Conservation (phyloP, 2,888 invertebrate species). For the Laothoe populi region DNA sequence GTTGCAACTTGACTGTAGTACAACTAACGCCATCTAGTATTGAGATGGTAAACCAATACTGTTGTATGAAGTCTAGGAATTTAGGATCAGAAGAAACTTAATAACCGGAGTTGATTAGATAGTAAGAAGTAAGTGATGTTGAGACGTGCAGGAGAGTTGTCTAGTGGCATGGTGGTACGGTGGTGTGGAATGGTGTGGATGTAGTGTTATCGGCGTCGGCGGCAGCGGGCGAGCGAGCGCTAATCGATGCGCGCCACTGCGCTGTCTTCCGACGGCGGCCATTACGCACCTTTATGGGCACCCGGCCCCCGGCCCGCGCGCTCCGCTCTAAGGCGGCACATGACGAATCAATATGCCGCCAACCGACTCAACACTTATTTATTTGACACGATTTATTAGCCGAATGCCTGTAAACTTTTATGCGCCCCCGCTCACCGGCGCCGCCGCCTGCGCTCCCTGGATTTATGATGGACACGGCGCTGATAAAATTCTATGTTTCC, state of each 20-base stretch:
- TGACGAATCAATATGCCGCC: constrained; percentile 85
- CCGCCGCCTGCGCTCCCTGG: constrained; percentile 45
- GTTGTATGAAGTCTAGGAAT: constrained; percentile 1
- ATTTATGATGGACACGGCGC: constrained; percentile 78
- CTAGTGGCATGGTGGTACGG: not conserved
- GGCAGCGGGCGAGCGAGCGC: constrained; percentile 57
- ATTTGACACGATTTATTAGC: constrained; percentile 85
- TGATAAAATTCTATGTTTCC: constrained; percentile 79
- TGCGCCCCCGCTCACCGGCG: constrained; percentile 67
- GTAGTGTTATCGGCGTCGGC: constrained; percentile 27
- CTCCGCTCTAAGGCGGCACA: constrained; percentile 80
- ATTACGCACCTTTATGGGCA: constrained; percentile 91
- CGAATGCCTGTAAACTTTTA: constrained; percentile 83
- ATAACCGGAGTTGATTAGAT: not conserved
- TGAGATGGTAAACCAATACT: constrained; percentile 28
- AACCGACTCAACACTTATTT: constrained; percentile 85
- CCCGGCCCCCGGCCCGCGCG: constrained; percentile 63
- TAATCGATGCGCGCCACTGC: constrained; percentile 90
- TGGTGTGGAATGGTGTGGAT: constrained; percentile 31
- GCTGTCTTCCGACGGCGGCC: constrained; percentile 88
- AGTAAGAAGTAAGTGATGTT: not conserved
- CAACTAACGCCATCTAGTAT: constrained; percentile 53
- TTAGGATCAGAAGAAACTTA: not conserved
- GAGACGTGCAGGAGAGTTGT: not conserved
- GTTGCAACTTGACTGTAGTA: constrained; percentile 13